phyloP scores from a whole-genome alignment of 2,113 vertebrate species.

The Percopsis transmontana region DNA sequence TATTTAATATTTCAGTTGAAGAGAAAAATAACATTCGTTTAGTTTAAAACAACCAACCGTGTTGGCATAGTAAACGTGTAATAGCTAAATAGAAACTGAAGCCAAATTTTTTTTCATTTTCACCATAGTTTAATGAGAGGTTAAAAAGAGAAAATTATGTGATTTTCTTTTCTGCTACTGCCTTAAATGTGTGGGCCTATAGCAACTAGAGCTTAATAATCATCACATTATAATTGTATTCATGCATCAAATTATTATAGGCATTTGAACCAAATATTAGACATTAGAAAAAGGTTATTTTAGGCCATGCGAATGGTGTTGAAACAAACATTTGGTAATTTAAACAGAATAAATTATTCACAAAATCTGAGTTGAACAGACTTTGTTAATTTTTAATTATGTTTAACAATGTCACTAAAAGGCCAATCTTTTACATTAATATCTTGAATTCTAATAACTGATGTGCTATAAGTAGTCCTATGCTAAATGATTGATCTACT shows the following conservation, averaged over 20 bases:
- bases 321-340: not conserved
- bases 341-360: not conserved
- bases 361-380: too few relatives aligned
- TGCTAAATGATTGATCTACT: constrained; percentile 24
- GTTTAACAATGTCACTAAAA: not conserved
- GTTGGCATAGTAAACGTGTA: too few relatives aligned
- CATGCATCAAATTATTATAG: not conserved
- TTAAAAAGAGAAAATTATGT: not conserved
- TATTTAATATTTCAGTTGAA: not conserved
- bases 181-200: too few relatives aligned
- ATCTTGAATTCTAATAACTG: not conserved
- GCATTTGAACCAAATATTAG: not conserved
- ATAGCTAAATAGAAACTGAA: too few relatives aligned
- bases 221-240: not conserved
- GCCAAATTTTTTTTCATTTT: too few relatives aligned
- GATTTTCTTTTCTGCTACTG: not conserved
- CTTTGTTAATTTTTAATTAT: too few relatives aligned
- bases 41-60: too few relatives aligned
- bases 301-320: not conserved
- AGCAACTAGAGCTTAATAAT: too few relatives aligned
- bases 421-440: too few relatives aligned
- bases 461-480: not conserved
- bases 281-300: not conserved
- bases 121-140: too few relatives aligned
- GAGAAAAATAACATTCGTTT: not conserved